Base-by-base conservation (phyloP, 2,113 vertebrate genomes). In the Lampris megalopsis region DNA sequence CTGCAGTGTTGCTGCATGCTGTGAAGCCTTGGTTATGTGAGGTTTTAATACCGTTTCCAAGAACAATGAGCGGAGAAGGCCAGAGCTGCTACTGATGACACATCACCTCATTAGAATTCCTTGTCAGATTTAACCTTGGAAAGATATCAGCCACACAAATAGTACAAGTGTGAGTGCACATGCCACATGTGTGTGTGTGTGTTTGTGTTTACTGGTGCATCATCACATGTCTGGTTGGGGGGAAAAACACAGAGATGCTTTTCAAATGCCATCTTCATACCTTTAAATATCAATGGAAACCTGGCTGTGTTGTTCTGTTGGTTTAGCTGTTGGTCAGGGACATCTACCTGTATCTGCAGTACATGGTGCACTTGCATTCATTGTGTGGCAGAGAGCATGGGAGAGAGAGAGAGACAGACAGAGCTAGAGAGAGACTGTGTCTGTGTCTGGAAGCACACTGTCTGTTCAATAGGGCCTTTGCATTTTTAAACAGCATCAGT, bases 81-180 rank as follows among this genome's bases (percentile, higher is more conserved):
- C 92, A 89, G 94, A 93, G 83, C 91, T 80, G 45, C 43, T n/a
- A 69, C 81, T 85, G 89, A 92, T 87, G 89, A 92, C 85, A 91
- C 92, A 92, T 95, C 92, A 95, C 94, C 93, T 95, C 88, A 90
- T 94, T 94, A 93, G 90, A 94, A 92, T 92, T 90, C 89, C 88
- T 79, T 84, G 86, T 93, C 92, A 92, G 91, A 84, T 78, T 82
- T 93, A 94, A 93, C 91, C 93, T 92, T 93, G 92, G 89, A 84
- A 70, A 84, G 70, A 88, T 92, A 86, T 84, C 80, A 92, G 79
- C 85, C 86, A 86, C 91, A 83, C 67, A 68, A 87, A 79, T 86
- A 91, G 86, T 91, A 90, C 89, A 88, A 79, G 54, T 77, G 78
- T 53, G 47, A 54, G 77, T 73, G 68, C 36, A 10, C 13, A 62